Evolutionary conservation across 30 jellyfish, hydroid and myxozoan genomes (phyloP), one percentile per base, ranked within the genome.

Genomic region (Haliclystus octoradiatus): DNA sequence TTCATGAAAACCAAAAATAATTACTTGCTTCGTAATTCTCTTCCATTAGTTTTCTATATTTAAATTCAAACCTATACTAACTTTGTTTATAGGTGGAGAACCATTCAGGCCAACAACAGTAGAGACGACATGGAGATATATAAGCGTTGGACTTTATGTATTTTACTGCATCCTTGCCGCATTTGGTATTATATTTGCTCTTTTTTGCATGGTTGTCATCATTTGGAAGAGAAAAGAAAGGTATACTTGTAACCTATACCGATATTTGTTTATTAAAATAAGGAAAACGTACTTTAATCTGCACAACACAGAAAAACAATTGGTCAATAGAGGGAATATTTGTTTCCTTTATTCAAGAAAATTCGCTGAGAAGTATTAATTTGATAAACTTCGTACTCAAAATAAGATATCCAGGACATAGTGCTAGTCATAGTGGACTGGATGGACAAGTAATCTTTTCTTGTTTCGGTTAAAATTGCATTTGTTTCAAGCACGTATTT

Each of bases 81-180:
- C n/a, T 40, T 40, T 40, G 9, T 40, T 40, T 19, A 5, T 69
- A 64, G 78, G 87, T 34, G 71, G 74, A 49, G 69, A 73, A 23
- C 89, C 90, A 3, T 76, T 50, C 73, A 27, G 50, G 31, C 78
- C 62, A 9, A 70, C 73, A 1, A 53, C 28, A 5, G 53, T 26
- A 19, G 72, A 49, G 2, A 62, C 62, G 15, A 22, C 61, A 0
- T 83, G 95, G 95, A 65, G 95, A 74, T 83, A 47, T 67, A 66
- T 83, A 30, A 25, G 91, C 1, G 53, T 65, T 33, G 95, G 83
- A 52, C 53, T 83, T 24, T 83, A 74, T 65, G 65, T 74, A 30
- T 76, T 63, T n/a, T 71, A 65, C 50, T 83, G 95, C 66, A 73
- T 76, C 19, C 71, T 83, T 19, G 95, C 91, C 9, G 76, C 63